Evolutionary conservation across 2,113 vertebrate species (phyloP).

Genomic region (Vombatus ursinus): DNA sequence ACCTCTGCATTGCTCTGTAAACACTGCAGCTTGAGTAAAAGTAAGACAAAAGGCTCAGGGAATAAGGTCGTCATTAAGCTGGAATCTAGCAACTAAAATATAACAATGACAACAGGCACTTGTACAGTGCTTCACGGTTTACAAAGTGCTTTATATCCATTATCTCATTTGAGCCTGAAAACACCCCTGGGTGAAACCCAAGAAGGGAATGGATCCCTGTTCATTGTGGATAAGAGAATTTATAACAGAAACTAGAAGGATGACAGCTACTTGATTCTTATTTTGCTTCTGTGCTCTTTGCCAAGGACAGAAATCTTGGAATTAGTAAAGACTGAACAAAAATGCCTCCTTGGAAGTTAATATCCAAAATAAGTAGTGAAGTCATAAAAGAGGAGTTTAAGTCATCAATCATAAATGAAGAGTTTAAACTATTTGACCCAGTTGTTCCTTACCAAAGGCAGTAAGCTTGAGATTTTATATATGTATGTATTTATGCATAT

Average conservation of each 20-base stretch:
- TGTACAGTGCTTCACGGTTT: neutral
- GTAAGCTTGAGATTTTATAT: too few relatives aligned
- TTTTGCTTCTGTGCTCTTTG: neutral
- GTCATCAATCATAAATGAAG: neutral
- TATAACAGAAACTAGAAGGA: neutral
- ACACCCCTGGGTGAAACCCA: too few relatives aligned
- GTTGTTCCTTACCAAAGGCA: neutral
- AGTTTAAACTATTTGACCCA: neutral
- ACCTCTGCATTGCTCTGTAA: neutral
- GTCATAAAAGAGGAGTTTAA: too few relatives aligned
- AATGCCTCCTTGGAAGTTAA: neutral
- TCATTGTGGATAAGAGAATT: neutral
- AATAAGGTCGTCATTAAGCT: neutral
- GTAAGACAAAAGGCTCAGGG: neutral
- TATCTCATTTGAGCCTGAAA: neutral
- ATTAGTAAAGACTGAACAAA: neutral
- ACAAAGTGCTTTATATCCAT: neutral
- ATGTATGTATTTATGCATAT: too few relatives aligned
- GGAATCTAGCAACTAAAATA: neutral
- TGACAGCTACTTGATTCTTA: neutral
- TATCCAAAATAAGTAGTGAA: neutral
- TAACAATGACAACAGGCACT: neutral
- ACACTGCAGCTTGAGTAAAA: neutral
- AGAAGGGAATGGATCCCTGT: too few relatives aligned
- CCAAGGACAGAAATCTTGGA: neutral